Base-by-base conservation (phyloP, 2,113 vertebrate species). In the Aptenodytes patagonicus region DNA sequence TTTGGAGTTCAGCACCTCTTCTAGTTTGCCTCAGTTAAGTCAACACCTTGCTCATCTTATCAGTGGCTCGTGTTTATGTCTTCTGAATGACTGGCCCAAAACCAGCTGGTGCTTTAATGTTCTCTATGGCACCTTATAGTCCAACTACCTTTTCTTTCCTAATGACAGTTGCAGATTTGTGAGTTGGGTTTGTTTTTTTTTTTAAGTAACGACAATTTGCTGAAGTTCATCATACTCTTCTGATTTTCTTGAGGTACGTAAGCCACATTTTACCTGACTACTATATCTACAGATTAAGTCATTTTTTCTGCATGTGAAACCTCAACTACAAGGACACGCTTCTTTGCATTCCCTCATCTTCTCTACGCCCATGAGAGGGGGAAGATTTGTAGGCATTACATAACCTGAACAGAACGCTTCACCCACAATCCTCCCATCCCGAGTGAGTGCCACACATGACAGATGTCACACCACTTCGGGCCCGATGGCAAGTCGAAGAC, bases 401-500 rank as follows among this genome's bases (percentile, higher is more conserved):
- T 19, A 62, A 55, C 18, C 8, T 24, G 22, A 78, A 75, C 25
- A n/a, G 28, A 19, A 7, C 1, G 4, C 32, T 44, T 76, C 40
- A 32, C 11, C 32, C 11, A 38, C 26, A 49, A 3, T 12, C 49
- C 44, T 65, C 26, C 51, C 49, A 13, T 2, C 20, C 17, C 3
- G 16, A 51, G 6, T 4, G 1, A 68, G 20, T 6, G 31, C 44
- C 57, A 17, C 36, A 11, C 0, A 24, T 3, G 26, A 17, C 3
- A 7, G 17, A n/a, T 11, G 32, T 14, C 58, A 81, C 66, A 55
- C 11, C 22, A 14, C 22, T 29, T 22, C 31, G 9, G 40, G 61
- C 32, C 11, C 15, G 7, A 31, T 2, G 28, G 26, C 24, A 36
- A 34, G 17, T 17, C 6, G 3, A 7, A 52, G 22, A 21, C 58